Conservation (phyloP, 2,113 vertebrate genomes). For the Chunga burmeisteri region DNA sequence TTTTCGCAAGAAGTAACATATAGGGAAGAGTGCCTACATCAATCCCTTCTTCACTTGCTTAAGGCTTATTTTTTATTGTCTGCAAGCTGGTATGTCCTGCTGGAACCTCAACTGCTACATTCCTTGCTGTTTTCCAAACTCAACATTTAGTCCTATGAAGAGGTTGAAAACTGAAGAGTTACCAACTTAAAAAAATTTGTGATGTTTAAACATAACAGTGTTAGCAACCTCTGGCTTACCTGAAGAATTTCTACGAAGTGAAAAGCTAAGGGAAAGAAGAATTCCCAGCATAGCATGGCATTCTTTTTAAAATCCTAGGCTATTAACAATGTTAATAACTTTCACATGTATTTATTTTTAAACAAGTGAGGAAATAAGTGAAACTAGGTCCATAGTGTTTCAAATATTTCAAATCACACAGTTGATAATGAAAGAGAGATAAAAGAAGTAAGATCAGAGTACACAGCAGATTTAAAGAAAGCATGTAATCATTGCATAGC, state of each 20-base stretch:
- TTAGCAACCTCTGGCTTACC: background rate
- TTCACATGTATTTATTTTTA: background rate
- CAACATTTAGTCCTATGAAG: background rate
- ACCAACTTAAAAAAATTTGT: background rate
- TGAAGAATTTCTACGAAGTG: background rate
- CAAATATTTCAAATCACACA: background rate
- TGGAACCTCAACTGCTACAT: background rate
- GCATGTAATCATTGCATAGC: background rate
- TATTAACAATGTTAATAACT: background rate
- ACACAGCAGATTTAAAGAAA: background rate
- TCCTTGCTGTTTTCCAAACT: background rate
- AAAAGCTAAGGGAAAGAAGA: background rate
- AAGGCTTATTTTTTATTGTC: background rate
- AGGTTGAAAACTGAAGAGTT: background rate
- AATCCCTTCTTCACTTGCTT: background rate
- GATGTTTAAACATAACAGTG: background rate
- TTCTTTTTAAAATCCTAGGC: background rate
- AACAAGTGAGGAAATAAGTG: background rate
- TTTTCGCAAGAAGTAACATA: background rate
- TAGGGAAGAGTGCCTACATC: background rate
- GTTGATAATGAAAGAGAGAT: background rate
- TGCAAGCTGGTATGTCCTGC: background rate
- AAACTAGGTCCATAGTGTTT: background rate
- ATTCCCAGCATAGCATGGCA: background rate
- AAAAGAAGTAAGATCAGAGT: background rate